A percentile compares a stretch with the other conserved stretches of the same genome.
Conservation (phyloP, 2,797 vertebrate species). For the Megalops cyprinoides region DNA sequence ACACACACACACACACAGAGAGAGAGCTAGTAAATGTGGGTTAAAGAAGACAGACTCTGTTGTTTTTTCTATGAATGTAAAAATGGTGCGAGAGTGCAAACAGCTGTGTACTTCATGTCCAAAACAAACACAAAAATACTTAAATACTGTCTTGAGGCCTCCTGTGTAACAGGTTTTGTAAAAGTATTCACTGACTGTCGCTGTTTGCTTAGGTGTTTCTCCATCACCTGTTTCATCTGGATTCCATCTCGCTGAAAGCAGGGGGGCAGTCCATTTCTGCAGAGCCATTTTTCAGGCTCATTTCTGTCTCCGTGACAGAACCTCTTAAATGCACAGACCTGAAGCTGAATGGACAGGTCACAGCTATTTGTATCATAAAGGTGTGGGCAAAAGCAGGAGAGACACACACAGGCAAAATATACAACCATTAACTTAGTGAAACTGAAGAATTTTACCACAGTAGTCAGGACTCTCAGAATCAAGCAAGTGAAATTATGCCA, state of each 20-base stretch:
- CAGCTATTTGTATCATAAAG: not conserved
- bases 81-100: not conserved
- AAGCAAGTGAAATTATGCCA: no score
- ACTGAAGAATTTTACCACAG: not conserved
- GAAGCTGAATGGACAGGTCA: not conserved
- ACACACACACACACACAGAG: not conserved
- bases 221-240: not conserved
- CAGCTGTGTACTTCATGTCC: not conserved
- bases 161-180: not conserved
- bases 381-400: not conserved
- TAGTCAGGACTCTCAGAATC: not conserved
- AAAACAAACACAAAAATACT: no score
- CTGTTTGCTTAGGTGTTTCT: not conserved
- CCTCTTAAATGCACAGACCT: not conserved
- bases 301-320: not conserved
- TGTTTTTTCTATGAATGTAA: no score
- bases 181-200: not conserved
- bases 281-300: not conserved
- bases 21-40: not conserved
- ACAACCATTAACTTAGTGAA: not conserved
- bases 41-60: not conserved
- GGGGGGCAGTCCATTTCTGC: not conserved
- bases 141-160: not conserved
- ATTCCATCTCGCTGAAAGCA: not conserved
- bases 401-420: not conserved